A percentile compares a stretch with the other conserved stretches of the same genome.
Conservation (phyloP, 2,797 vertebrate genomes). For the Gallinago stenura region DNA sequence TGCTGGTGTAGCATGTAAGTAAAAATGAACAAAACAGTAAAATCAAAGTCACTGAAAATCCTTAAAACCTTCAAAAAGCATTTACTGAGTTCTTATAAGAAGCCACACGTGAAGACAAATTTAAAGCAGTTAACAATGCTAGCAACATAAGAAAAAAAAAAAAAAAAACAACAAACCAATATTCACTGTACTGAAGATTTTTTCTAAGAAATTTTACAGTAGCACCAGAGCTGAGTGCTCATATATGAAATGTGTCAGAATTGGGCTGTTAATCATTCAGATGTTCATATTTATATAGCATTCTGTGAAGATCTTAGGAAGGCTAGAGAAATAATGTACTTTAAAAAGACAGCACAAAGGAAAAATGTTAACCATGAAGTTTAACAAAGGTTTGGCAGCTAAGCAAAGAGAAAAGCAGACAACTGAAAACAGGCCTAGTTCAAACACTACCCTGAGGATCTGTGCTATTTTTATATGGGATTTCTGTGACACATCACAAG, state of each 20-base stretch:
- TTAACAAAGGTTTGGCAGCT: neutral
- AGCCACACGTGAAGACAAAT: neutral
- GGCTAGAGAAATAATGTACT: neutral
- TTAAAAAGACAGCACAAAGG: neutral
- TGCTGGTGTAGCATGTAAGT: neutral
- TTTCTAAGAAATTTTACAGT: neutral
- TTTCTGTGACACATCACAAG: neutral
- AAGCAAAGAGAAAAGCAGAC: neutral
- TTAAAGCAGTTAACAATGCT: neutral
- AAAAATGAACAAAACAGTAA: neutral
- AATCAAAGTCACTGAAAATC: neutral
- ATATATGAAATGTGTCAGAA: neutral
- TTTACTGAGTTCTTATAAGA: neutral
- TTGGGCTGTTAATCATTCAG: neutral
- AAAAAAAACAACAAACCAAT: neutral
- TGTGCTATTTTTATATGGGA: neutral
- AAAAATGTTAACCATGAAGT: neutral
- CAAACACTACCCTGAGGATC: neutral
- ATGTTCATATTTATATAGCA: neutral
- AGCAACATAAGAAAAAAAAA: neutral
- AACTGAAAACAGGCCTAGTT: neutral
- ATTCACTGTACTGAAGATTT: neutral
- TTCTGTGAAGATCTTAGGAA: neutral
- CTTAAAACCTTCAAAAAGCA: neutral
- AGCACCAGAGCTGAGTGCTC: neutral